phyloP scores from a whole-genome alignment of 2,797 vertebrate species.

The Macropus fuliginosus region DNA sequence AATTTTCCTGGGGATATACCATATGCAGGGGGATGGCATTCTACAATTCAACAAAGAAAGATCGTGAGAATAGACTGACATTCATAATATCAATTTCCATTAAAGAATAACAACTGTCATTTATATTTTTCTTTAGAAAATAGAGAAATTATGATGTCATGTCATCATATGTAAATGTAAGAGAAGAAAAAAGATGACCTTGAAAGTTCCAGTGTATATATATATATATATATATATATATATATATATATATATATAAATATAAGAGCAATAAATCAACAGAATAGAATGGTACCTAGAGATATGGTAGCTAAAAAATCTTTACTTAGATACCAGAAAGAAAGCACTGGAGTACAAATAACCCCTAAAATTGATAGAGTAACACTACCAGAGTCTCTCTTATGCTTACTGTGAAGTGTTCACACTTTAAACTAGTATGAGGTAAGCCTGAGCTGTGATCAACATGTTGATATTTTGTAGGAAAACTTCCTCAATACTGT shows the following conservation, averaged over 20 bases:
- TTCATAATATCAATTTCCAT: neutral
- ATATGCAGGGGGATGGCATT: neutral
- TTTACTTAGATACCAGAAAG: neutral
- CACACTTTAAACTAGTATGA: neutral
- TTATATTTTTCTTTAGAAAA: neutral
- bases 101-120: slow-evolving; percentile 14
- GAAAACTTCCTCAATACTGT: neutral
- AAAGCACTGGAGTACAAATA: neutral
- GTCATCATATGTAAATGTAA: neutral
- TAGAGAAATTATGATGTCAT: slow-evolving; percentile 21
- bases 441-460: neutral
- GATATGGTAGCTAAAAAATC: neutral
- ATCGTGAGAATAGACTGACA: slow-evolving; percentile 25
- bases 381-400: neutral
- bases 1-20: neutral
- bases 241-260: neutral
- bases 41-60: neutral
- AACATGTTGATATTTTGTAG: neutral
- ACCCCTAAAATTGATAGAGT: neutral
- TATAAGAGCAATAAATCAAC: neutral
- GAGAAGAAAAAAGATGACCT: neutral
- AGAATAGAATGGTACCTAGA: neutral
- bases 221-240: neutral
- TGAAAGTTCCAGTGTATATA: neutral
- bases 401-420: neutral